A percentile compares a stretch with the other conserved stretches of the same genome.
These are phyloP conservation scores for Chloroceryle aenea DNA, from an alignment of 2,113 vertebrate genomes.

Conservation along the genomic window DNA sequence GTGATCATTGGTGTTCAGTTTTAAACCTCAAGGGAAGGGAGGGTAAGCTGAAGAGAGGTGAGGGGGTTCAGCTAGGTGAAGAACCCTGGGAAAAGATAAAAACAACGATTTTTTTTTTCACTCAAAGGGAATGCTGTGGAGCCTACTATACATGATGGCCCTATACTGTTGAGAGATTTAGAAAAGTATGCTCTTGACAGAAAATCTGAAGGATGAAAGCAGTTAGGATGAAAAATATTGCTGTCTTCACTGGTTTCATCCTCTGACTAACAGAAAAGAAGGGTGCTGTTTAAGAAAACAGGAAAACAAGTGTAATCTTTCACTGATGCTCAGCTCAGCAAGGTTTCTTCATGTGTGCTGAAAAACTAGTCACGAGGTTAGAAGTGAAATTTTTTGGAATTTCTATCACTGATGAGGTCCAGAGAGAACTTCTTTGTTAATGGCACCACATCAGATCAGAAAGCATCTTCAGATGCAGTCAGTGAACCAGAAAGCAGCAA, in stretches of 20 bases:
- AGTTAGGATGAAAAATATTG: not conserved
- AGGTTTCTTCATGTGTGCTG: not conserved
- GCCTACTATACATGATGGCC: no score
- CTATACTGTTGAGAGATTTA: not conserved
- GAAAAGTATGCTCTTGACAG: not conserved
- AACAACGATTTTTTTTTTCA: not conserved
- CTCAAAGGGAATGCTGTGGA: not conserved
- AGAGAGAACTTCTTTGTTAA: not conserved
- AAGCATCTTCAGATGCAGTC: not conserved
- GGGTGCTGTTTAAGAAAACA: not conserved
- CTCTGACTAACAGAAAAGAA: not conserved
- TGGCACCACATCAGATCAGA: not conserved
- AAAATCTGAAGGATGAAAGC: not conserved
- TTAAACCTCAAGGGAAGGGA: not conserved
- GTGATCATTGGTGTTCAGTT: not conserved
- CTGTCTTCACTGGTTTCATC: not conserved
- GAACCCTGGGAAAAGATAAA: not conserved
- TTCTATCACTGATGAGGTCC: not conserved
- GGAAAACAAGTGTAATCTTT: not conserved
- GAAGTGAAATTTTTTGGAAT: not conserved
- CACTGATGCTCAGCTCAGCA: not conserved
- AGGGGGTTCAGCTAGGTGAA: not conserved
- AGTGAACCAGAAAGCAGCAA: slow-evolving; percentile 16
- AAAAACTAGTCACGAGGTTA: not conserved
- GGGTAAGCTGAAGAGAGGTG: not conserved